A percentile compares a stretch with the other conserved stretches of the same genome.
These are phyloP conservation scores for Aporophyla nigra DNA, from an alignment of 2,888 invertebrate species.

Conservation along the genomic window DNA sequence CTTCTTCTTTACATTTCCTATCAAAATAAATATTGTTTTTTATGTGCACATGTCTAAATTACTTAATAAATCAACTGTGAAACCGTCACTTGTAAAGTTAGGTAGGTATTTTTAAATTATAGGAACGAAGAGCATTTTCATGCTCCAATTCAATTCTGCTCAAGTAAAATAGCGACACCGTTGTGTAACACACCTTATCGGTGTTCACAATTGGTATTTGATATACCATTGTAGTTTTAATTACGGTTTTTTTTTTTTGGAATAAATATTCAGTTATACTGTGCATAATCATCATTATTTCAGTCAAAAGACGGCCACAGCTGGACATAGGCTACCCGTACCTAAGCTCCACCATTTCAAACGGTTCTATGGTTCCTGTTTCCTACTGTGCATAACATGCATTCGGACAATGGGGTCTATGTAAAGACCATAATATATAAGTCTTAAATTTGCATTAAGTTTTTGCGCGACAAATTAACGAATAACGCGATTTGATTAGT, in stretches of 20 bases:
- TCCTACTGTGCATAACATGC: too few species aligned
- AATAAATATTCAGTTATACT: background rate
- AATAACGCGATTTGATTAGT: too few species aligned
- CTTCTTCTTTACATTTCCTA: background rate
- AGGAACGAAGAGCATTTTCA: slow-evolving; percentile 21
- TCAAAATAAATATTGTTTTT: background rate
- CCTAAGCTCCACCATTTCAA: too few species aligned
- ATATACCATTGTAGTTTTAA: background rate
- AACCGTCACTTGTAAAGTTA: background rate
- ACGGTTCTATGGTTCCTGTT: too few species aligned
- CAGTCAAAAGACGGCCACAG: too few species aligned
- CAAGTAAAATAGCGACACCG: slow-evolving; percentile 23
- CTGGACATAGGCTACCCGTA: too few species aligned
- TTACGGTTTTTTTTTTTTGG: background rate
- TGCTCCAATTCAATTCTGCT: slow-evolving; percentile 29
- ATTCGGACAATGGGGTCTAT: too few species aligned
- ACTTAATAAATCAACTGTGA: background rate
- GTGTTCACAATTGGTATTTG: slow-evolving; percentile 2
- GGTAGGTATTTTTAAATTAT: background rate
- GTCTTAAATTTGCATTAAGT: too few species aligned
- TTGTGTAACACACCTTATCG: slow-evolving; percentile 18
- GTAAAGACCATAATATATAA: too few species aligned
- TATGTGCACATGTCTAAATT: background rate
- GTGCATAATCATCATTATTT: too few species aligned
- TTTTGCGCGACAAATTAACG: too few species aligned